Base-by-base conservation (phyloP, 2,888 invertebrate genomes). In the Pollenia amentaria region DNA sequence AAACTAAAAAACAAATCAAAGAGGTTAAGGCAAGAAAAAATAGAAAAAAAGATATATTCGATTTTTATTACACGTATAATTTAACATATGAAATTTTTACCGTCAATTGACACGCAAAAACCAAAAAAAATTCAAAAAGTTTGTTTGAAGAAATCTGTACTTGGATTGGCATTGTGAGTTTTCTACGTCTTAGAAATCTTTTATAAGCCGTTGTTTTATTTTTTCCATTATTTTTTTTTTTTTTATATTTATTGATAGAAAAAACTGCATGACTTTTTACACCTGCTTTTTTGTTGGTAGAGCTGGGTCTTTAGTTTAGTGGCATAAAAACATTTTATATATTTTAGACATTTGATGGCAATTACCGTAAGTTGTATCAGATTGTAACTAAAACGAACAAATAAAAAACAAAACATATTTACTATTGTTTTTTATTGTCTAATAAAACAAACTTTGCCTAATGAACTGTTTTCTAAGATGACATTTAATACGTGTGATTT, bases 21-120 rank as follows among this genome's bases (percentile, higher is more conserved):
- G 87, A 87, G 87, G 87, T 87, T 87, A 87, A 87, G 87, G 87
- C 87, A 70, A 29, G 29, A 29, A 29, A 29, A 29, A 29, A 29
- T 29, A 6, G 29, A 29, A 87, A 76, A 67, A 76, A 67, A 76
- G 65, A 65, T 77, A 57, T 84, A 62, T 67, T 73, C 40, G 77
- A 80, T 84, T 79, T 82, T 86, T 83, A 83, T 81, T 78, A 57
- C 70, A 87, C 76, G 60, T 87, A 77, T 81, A 87, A 80, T 87
- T 87, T 87, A 87, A 80, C 80, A 81, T 84, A 81, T 73, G 73
- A 84, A 87, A 87, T 87, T 84, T 80, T 87, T 81, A 87, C 87
- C 77, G 84, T 84, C 87, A 81, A 81, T 87, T 87, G 87, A 87
- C 87, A 87, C 87, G 87, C 87, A 87, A 87, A 87, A 87, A 77